Percentiles rank a stretch among this genome's conserved stretches.
phyloP scores from a whole-genome alignment of 1,140 invertebrate species.

The Delia radicum region DNA sequence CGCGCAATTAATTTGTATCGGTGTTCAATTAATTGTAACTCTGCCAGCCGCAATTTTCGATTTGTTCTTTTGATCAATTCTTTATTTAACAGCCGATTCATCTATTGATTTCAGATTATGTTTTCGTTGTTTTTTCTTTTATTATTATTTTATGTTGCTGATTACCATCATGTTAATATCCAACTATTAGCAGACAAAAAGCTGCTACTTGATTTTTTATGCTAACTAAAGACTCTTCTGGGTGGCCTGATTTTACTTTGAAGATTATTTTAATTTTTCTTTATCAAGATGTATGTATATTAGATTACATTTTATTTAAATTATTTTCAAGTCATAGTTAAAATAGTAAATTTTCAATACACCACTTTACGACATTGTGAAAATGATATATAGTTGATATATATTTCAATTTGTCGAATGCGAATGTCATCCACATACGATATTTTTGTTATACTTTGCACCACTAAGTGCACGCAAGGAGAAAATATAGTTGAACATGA shows the following conservation, averaged over 20 bases:
- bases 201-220: neutral
- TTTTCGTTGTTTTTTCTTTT: neutral
- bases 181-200: neutral
- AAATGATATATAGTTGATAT: too few species aligned
- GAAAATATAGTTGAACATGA: too few species aligned
- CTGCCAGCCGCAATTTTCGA: constrained; percentile 12
- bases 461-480: too few species aligned
- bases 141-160: neutral
- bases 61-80: constrained; percentile 21
- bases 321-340: too few species aligned
- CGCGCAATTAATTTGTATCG: constrained; percentile 20
- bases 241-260: neutral
- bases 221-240: neutral
- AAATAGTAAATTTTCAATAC: too few species aligned
- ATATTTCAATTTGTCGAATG: too few species aligned
- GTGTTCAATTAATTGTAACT: constrained; percentile 23
- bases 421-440: too few species aligned
- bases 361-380: too few species aligned
- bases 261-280: neutral
- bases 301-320: too few species aligned
- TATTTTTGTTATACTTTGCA: too few species aligned
- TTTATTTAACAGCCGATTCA: constrained; percentile 21
- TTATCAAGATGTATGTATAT: too few species aligned
- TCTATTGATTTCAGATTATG: neutral
- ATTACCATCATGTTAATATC: neutral